A percentile compares a stretch with the other conserved stretches of the same genome.
phyloP scores from a whole-genome alignment of 2,797 vertebrate species.

The Channa striata region DNA sequence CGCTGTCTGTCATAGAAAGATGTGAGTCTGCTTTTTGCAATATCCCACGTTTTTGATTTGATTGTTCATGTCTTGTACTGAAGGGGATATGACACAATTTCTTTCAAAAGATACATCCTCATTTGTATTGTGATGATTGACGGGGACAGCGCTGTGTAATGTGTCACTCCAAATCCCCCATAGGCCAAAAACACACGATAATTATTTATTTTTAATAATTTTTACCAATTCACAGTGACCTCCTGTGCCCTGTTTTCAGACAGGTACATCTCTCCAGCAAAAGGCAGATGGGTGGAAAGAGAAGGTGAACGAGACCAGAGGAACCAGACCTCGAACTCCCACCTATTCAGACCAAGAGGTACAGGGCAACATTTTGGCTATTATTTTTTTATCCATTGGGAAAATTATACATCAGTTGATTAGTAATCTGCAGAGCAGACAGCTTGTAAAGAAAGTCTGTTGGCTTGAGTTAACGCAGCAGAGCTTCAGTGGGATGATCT shows the following conservation, averaged over 20 bases:
- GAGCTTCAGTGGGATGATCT: neutral
- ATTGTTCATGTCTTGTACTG: no score
- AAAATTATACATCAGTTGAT: neutral
- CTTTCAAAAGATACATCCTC: no score
- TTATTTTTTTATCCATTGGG: neutral
- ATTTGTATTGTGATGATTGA: no score
- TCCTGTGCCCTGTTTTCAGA: conserved; percentile 77
- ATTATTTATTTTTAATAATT: no score
- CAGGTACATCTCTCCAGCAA: conserved; percentile 81
- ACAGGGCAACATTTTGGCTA: conserved; percentile 59
- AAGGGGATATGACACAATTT: no score
- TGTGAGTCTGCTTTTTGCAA: neutral
- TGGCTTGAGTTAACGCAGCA: neutral
- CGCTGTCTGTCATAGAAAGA: no score
- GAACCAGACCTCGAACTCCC: conserved; percentile 78
- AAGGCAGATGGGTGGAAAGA: conserved; percentile 86
- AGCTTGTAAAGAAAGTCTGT: neutral
- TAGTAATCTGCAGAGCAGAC: neutral
- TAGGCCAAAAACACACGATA: no score
- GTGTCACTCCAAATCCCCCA: no score
- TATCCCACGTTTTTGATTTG: neutral
- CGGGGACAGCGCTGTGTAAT: no score
- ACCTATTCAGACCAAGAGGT: conserved; percentile 78
- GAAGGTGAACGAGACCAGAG: conserved; percentile 81
- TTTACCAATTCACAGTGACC: no score